These are phyloP conservation scores for Plutomurus gul DNA, from an alignment of 1,140 invertebrate species.

Conservation along the genomic window DNA sequence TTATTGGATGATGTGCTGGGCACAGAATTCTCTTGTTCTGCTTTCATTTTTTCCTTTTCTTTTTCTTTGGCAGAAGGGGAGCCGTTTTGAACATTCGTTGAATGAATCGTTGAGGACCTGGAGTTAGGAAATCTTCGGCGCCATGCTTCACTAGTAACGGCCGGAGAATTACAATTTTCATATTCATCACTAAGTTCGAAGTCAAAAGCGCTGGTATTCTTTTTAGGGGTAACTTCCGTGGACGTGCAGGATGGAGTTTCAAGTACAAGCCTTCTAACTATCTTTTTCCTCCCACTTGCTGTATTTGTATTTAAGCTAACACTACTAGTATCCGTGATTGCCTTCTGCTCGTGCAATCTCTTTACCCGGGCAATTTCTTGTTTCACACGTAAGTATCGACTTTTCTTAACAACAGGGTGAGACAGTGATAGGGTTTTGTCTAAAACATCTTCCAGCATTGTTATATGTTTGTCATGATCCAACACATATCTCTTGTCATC, in stretches of 20 bases:
- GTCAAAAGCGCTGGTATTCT: neutral
- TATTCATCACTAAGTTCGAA: neutral
- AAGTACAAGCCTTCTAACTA: neutral
- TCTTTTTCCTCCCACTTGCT: neutral
- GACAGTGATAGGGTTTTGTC: conserved; percentile 33
- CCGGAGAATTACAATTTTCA: neutral
- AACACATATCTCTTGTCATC: conserved; percentile 47
- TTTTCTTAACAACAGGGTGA: conserved; percentile 30
- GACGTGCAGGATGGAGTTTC: neutral
- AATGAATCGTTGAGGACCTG: neutral
- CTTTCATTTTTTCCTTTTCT: neutral
- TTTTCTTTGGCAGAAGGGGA: neutral
- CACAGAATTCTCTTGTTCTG: no score
- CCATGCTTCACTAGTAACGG: neutral
- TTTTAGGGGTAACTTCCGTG: neutral
- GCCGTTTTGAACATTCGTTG: neutral
- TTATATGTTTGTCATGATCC: conserved; percentile 33
- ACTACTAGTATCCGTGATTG: neutral
- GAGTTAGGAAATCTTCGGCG: neutral
- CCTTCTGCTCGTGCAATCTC: neutral
- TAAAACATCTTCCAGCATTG: conserved; percentile 37
- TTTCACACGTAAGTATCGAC: conserved; percentile 30
- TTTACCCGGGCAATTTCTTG: neutral
- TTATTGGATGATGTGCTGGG: no score
- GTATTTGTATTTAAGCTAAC: neutral